Conservation (phyloP, 1,140 invertebrate genomes). For the Daktulosphaira vitifoliae region DNA sequence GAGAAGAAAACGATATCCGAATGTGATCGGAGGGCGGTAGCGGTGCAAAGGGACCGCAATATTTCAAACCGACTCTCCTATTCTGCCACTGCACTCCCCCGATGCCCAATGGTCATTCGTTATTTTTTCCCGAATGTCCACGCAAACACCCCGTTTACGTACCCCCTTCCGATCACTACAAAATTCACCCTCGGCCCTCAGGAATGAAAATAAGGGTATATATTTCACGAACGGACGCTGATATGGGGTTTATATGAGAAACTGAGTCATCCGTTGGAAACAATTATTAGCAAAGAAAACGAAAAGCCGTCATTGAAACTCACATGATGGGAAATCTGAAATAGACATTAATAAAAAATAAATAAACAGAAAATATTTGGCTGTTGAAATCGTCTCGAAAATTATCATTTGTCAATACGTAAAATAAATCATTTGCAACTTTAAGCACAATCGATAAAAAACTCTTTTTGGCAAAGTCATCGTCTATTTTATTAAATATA, state of each 20-base stretch:
- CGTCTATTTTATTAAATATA: too few species aligned
- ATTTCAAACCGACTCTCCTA: conserved; percentile 21
- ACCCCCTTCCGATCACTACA: conserved; percentile 22
- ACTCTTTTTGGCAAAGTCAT: too few species aligned
- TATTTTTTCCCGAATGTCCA: conserved; percentile 33
- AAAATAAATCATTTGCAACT: too few species aligned
- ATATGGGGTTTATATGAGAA: conserved; percentile 21
- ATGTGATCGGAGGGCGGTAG: not conserved
- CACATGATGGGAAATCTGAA: too few species aligned
- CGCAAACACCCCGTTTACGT: conserved; percentile 32
- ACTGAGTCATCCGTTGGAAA: conserved; percentile 33
- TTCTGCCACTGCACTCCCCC: not conserved
- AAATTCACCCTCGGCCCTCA: conserved; percentile 11
- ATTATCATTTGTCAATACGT: too few species aligned
- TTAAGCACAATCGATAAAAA: too few species aligned
- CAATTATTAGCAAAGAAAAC: conserved; percentile 3
- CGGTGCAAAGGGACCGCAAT: conserved; percentile 24
- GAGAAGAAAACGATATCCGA: conserved; percentile 33
- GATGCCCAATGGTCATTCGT: conserved; percentile 29
- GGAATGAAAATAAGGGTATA: conserved; percentile 26
- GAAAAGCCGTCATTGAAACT: not conserved
- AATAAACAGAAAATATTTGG: too few species aligned
- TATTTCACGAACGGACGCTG: too few species aligned
- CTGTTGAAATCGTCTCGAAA: too few species aligned
- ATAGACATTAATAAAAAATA: too few species aligned